phyloP scores from a whole-genome alignment of 2,797 vertebrate genomes.

The Psittacula echo region DNA sequence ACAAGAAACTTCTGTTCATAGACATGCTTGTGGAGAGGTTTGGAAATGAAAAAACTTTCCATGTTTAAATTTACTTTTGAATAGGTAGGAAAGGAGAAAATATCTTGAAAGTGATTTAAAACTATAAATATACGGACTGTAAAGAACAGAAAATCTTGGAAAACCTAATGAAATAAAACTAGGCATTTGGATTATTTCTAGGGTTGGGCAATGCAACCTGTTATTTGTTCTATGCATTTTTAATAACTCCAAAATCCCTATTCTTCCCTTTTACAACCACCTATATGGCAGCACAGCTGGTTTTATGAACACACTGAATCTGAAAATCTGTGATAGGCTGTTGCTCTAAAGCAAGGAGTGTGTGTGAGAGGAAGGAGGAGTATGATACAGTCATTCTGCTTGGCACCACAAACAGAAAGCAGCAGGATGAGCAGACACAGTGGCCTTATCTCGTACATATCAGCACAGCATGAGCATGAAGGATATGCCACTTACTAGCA shows the following conservation, averaged over 20 bases:
- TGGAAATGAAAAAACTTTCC: neutral
- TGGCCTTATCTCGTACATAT: accelerated
- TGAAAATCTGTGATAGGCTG: too few relatives aligned
- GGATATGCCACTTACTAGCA: accelerated
- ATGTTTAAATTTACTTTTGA: neutral
- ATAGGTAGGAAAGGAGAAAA: neutral
- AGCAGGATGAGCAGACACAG: neutral
- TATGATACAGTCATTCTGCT: neutral
- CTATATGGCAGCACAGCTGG: neutral
- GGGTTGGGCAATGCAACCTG: neutral
- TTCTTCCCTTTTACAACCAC: neutral
- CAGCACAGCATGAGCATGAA: neutral
- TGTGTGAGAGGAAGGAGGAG: neutral
- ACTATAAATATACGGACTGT: neutral
- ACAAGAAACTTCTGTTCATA: neutral
- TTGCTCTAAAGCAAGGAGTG: neutral
- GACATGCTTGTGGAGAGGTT: neutral
- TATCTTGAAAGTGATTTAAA: neutral
- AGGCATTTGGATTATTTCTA: neutral
- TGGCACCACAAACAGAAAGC: neutral
- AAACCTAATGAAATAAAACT: neutral
- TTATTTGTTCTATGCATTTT: neutral
- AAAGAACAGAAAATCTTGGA: neutral
- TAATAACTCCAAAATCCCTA: neutral
- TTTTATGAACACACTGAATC: neutral